phyloP scores from a whole-genome alignment of 30 jellyfish, hydroid and myxozoan genomes.

The Chrysaora quinquecirrha region DNA sequence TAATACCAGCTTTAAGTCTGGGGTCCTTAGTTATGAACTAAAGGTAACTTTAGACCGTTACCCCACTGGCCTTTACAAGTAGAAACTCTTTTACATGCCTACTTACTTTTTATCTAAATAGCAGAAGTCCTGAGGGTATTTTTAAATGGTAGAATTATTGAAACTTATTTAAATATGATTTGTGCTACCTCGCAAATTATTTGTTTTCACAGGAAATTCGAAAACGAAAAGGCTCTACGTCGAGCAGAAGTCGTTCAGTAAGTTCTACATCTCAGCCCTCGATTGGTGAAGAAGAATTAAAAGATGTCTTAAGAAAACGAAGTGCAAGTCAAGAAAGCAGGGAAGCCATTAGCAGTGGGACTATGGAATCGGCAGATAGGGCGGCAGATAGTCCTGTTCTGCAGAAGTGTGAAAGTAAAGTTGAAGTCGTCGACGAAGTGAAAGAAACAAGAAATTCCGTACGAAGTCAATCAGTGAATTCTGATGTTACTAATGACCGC shows the following conservation, averaged over 20 bases:
- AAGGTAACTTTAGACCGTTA: too few species aligned
- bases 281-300: conserved; percentile 34
- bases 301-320: conserved; percentile 47
- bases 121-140: too few species aligned
- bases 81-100: too few species aligned
- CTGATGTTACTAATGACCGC: not conserved
- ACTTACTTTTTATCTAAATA: too few species aligned
- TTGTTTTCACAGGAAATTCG: conserved; percentile 50
- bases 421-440: not conserved
- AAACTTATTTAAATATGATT: too few species aligned
- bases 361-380: too few species aligned
- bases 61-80: too few species aligned
- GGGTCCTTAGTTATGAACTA: too few species aligned
- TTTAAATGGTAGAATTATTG: too few species aligned
- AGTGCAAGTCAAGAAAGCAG: conserved; percentile 11
- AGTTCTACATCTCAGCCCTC: conserved; percentile 9
- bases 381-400: not conserved
- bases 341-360: not conserved
- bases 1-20: too few species aligned
- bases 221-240: conserved; percentile 48
- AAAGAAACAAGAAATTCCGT: too few species aligned
- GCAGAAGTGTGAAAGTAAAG: not conserved
- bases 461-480: not conserved
- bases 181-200: too few species aligned
- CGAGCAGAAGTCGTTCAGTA: conserved; percentile 40